A percentile compares a stretch with the other conserved stretches of the same genome.
phyloP scores from a whole-genome alignment of 2,888 invertebrate genomes.

The Hydriomena furcata region DNA sequence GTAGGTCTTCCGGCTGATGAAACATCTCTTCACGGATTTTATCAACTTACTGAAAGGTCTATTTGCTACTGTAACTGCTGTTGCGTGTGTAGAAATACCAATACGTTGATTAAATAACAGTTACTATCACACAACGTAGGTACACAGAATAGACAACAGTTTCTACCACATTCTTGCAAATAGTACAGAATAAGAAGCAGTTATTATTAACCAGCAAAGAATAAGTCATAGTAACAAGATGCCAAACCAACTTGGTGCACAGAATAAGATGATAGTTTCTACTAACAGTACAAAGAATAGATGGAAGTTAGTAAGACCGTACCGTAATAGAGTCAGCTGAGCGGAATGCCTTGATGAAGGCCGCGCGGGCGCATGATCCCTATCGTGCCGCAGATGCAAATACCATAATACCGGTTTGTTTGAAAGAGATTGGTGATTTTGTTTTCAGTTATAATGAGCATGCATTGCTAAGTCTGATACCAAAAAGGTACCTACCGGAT shows the following conservation, averaged over 20 bases:
- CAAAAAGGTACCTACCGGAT: too few relatives aligned
- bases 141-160: constrained; percentile 6
- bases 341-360: constrained; percentile 43
- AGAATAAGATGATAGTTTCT: constrained; percentile 15
- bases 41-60: constrained; percentile 22
- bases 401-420: constrained; percentile 27
- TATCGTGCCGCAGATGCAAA: constrained; percentile 28
- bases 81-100: constrained; percentile 24
- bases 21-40: too few relatives aligned
- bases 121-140: not conserved
- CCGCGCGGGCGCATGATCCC: constrained; percentile 28
- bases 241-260: constrained; percentile 4
- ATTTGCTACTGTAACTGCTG: not conserved
- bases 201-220: constrained; percentile 3
- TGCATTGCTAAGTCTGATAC: too few relatives aligned
- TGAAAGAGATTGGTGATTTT: constrained; percentile 19
- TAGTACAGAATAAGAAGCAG: constrained; percentile 12
- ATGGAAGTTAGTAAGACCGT: not conserved
- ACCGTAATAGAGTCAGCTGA: constrained; percentile 33
- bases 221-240: not conserved
- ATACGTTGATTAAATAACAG: constrained; percentile 1
- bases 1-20: too few relatives aligned
- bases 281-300: constrained; percentile 1
- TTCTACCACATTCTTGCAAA: not conserved
- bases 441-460: constrained; percentile 3